Evolutionary conservation across 1,140 invertebrate species (phyloP).

Genomic region (Heliconius eleuchia): DNA sequence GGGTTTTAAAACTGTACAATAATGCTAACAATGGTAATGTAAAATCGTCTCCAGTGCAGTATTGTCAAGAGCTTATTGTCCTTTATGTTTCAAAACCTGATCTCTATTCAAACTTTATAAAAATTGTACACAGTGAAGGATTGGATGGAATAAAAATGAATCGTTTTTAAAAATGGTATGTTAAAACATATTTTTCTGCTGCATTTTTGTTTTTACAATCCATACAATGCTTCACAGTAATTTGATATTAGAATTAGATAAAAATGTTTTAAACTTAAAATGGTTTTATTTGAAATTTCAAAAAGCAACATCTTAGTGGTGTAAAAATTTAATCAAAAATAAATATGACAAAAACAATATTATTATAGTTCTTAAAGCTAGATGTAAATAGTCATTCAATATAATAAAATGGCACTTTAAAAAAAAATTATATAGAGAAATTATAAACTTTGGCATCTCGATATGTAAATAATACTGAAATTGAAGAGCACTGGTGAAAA

Average conservation of each 20-base stretch:
- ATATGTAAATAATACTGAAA: slow-evolving; percentile 66
- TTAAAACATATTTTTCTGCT: neutral
- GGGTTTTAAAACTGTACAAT: slow-evolving; percentile 55
- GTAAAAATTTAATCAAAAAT: slow-evolving; percentile 42
- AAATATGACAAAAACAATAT: slow-evolving; percentile 44
- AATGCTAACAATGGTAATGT: slow-evolving; percentile 43
- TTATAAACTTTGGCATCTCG: slow-evolving; percentile 68
- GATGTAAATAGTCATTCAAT: slow-evolving; percentile 53
- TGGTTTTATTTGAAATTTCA: slow-evolving; percentile 43
- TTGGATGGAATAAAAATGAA: slow-evolving; percentile 44
- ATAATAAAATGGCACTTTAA: slow-evolving; percentile 51
- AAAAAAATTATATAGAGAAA: slow-evolving; percentile 41
- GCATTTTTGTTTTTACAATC: slow-evolving; percentile 43
- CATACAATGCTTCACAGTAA: slow-evolving; percentile 61
- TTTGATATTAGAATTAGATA: slow-evolving; percentile 73
- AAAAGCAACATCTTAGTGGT: slow-evolving; percentile 41
- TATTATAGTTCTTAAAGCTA: slow-evolving; percentile 38
- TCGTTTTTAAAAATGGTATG: neutral
- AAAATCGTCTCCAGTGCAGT: slow-evolving; percentile 31
- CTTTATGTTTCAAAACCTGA: slow-evolving; percentile 66
- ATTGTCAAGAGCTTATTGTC: slow-evolving; percentile 62
- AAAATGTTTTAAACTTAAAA: slow-evolving; percentile 66
- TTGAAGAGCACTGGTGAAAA: neutral
- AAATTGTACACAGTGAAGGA: slow-evolving; percentile 50
- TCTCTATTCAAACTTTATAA: slow-evolving; percentile 75